Evolutionary conservation across 2,113 vertebrate genomes (phyloP).

Genomic region (Vireo altiloquus): DNA sequence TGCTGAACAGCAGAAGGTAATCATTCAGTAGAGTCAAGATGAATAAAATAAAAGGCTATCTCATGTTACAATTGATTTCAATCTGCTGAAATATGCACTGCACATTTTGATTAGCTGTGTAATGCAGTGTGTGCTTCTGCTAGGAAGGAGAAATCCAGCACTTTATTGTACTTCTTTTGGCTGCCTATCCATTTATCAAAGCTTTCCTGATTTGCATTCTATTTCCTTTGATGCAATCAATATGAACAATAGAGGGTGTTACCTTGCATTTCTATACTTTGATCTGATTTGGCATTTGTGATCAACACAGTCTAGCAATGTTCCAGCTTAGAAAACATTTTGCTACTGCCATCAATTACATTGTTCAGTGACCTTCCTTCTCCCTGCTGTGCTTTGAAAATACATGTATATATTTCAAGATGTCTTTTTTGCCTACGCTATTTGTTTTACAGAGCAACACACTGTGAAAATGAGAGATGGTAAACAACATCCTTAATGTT

Average conservation of each 20-base stretch:
- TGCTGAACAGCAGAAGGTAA: constrained; percentile 63
- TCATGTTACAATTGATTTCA: constrained; percentile 70
- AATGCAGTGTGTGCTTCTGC: background rate
- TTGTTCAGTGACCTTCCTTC: constrained; percentile 50
- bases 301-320: background rate
- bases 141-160: background rate
- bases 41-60: constrained; percentile 68
- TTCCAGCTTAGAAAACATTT: constrained; percentile 22
- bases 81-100: constrained; percentile 53
- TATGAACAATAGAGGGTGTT: constrained; percentile 42
- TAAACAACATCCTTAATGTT: constrained; percentile 44
- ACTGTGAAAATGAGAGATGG: constrained; percentile 48
- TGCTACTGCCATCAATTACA: constrained; percentile 42
- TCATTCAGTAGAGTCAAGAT: constrained; percentile 60
- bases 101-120: constrained; percentile 53
- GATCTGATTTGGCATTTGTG: constrained; percentile 44
- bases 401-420: constrained; percentile 52
- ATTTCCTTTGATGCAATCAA: constrained; percentile 52
- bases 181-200: constrained; percentile 54
- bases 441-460: constrained; percentile 31
- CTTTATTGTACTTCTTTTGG: constrained; percentile 28
- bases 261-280: constrained; percentile 46
- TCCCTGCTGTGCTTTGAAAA: constrained; percentile 53
- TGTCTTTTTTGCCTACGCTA: constrained; percentile 17
- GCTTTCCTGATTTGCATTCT: constrained; percentile 57